Base-by-base conservation (phyloP, 1,140 invertebrate species). In the Brachionus angularis region DNA sequence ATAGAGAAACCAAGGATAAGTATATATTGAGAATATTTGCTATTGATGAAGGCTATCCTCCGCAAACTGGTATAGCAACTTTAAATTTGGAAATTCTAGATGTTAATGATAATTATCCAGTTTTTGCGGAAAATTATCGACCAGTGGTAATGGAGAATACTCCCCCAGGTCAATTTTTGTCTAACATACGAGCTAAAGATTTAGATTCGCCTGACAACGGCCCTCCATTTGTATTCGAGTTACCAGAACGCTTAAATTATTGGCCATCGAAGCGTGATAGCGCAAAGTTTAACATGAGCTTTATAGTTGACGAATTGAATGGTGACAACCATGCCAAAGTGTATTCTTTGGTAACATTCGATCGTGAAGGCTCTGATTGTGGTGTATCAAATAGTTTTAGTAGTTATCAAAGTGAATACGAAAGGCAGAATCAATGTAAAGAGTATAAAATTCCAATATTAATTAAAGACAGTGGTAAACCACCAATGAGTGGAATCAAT, bases 71-170 rank as follows among this genome's bases (percentile, higher is more conserved):
- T 3, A 96, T 93, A 1, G 93, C 93, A 0, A 96, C 92, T 1
- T 83, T 98, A 16, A 93, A 91, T 85, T 82, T 96, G 46, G 90
- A 94, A 82, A 34, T 76, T 27, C 67, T 72, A 12, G 93, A 96
- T 82, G 91, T 95, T 47, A 96, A 96, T 82, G 93, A 96, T 81
- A 92, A 96, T 83, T 95, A 95, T 79, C 92, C 91, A 10, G 90
- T 72, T 90, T 94, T 84, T 84, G 91, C 91, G 0, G 95, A 97
- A 77, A 96, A 86, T 74, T 80, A 81, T n/a, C 85, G 90, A 52
- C 93, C 93, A 0, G 90, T 96, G 8, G 84, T 96, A 53, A 89
- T 89, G 0, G 93, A 96, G 80, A 91, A 94, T 79, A 87, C 89
- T 44, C 27, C 72, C 74, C 86, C 89, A 33, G 89, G 91, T 33